phyloP scores from a whole-genome alignment of 2,113 vertebrate species.

The Pituophis catenifer region DNA sequence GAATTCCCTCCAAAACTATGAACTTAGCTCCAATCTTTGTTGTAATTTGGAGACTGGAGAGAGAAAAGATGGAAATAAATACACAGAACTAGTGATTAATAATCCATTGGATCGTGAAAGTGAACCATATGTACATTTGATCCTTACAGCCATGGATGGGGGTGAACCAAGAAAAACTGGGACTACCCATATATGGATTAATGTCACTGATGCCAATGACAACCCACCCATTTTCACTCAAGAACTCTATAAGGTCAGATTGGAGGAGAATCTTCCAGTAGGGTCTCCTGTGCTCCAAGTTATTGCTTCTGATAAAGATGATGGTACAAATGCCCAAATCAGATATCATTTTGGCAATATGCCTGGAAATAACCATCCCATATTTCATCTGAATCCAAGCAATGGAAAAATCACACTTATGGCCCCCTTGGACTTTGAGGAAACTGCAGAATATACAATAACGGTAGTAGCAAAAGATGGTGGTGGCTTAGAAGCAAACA shows the following conservation, averaged over 20 bases:
- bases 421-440: not conserved
- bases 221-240: not conserved
- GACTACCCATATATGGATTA: not conserved
- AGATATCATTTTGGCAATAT: not conserved
- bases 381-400: not conserved
- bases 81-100: not conserved
- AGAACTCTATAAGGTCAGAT: not conserved
- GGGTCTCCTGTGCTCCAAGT: conserved; percentile 6
- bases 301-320: not conserved
- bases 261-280: not conserved
- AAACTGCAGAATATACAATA: not conserved
- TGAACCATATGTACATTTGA: not conserved
- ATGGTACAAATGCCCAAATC: not conserved
- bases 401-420: not conserved
- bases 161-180: conserved; percentile 3
- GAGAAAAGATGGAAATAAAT: conserved; percentile 1
- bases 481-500: not conserved
- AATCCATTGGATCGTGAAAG: not conserved
- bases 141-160: not conserved
- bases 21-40: not conserved
- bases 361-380: not conserved
- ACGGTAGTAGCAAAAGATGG: not conserved
- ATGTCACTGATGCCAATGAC: conserved; percentile 5
- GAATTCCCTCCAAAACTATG: not conserved
- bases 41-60: not conserved